Evolutionary conservation across 2,797 vertebrate species (phyloP).

Genomic region (Rhinichthys osculus): DNA sequence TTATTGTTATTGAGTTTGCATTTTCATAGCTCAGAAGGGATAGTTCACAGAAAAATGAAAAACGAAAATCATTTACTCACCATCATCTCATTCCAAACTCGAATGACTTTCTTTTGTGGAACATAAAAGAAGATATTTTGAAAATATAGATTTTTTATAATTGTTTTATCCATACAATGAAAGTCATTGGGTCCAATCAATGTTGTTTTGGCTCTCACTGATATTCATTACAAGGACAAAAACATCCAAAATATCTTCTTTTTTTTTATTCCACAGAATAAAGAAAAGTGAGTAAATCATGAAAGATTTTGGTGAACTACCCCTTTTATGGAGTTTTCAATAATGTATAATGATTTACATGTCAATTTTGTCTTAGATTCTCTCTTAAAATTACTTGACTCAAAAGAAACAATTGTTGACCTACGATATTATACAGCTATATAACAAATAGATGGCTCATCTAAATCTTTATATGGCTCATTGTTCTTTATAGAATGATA

Average conservation of each 20-base stretch:
- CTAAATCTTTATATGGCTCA: too few species aligned
- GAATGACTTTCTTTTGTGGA: neutral
- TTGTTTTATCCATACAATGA: neutral
- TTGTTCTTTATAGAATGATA: too few species aligned
- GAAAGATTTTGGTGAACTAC: neutral
- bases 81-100: neutral
- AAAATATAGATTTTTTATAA: too few species aligned
- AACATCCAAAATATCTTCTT: neutral
- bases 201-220: neutral
- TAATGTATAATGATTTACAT: neutral
- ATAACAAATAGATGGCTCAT: too few species aligned
- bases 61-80: neutral
- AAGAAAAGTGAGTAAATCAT: neutral
- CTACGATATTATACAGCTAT: too few species aligned
- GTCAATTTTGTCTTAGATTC: neutral
- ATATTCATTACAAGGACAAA: neutral
- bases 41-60: neutral
- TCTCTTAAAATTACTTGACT: neutral
- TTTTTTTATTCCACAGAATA: neutral
- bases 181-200: neutral
- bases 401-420: neutral
- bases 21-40: neutral
- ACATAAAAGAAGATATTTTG: neutral
- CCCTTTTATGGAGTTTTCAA: neutral
- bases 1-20: too few species aligned